Evolutionary conservation across 2,888 invertebrate genomes (phyloP), one percentile per base, ranked within the genome.

Genomic region (Caenorhabditis auriculariae): DNA sequence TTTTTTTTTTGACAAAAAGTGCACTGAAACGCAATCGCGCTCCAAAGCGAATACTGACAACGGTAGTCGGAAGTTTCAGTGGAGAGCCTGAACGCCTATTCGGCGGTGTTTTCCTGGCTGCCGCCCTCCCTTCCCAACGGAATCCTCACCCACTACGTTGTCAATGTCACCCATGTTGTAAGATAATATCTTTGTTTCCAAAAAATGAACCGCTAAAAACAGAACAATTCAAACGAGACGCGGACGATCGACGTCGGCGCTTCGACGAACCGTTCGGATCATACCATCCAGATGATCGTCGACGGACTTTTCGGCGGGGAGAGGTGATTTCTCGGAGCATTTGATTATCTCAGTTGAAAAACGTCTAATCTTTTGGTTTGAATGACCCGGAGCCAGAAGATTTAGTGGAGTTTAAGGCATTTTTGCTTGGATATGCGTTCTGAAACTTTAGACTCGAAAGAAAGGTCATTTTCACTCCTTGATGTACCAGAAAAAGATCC

Each of bases 51-150:
- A 32, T 32, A 7, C 35, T 35, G 35, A 35, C 35, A 9, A 15
- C 35, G 15, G 15, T 15, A 35, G 15, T 35, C 9, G 9, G 9
- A 35, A 15, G 7, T 46, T 46, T 21, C 23, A 64, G 64, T 63
- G 24, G 54, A 65, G 29, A 52, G 65, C 2, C 38, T 77, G 28
- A 76, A 77, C 39, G 71, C 78, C 9, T 76, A 75, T 53, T 76
- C 80, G 0, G 76, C 65, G 1, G 74, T 75, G 44, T 47, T 80
- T 21, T 52, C 59, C 2, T 80, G 80, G 80, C 52, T 62, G 7
- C 68, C 74, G 3, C 80, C 80, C 12, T 60, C 67, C 2, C 52
- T 75, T 4, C 78, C 78, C 17, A 80, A 80, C 55, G 80, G 80
- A 27, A 54, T 75, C 26, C 69, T 80, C 17, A 75, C 73, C 3